Evolutionary conservation across 2,113 vertebrate species (phyloP).

Genomic region (Narcine bancroftii): DNA sequence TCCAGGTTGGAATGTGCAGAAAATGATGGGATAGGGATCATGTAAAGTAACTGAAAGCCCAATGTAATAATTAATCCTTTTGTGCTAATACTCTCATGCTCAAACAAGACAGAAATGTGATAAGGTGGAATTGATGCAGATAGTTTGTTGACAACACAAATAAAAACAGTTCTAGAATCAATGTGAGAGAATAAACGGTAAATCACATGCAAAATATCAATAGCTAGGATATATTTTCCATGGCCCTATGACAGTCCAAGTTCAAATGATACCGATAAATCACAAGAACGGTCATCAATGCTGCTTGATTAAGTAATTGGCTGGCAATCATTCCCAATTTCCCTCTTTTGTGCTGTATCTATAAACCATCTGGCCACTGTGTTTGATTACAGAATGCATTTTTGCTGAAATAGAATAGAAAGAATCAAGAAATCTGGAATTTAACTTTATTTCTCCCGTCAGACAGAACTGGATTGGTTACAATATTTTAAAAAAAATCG

Average conservation of each 20-base stretch:
- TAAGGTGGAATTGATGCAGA: neutral
- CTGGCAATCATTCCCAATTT: constrained; percentile 2
- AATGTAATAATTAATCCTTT: neutral
- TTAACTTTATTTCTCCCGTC: neutral
- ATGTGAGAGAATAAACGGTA: neutral
- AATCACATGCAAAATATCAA: neutral
- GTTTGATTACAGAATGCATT: neutral
- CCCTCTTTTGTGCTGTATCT: neutral
- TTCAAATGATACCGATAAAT: constrained; percentile 5
- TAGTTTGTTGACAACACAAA: neutral
- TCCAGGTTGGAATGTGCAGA: no score
- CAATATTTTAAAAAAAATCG: neutral
- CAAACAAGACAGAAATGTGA: no score
- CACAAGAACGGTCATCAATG: neutral
- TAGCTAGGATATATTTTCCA: neutral
- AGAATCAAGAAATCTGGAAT: neutral
- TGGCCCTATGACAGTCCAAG: neutral
- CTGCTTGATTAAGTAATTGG: neutral
- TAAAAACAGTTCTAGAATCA: neutral
- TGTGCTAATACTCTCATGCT: neutral
- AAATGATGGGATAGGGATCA: no score
- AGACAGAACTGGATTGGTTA: neutral
- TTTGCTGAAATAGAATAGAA: neutral
- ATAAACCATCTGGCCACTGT: neutral
- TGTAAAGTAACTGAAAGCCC: neutral